Evolutionary conservation across 2,113 vertebrate species (phyloP), one percentile per base, ranked within the genome.

Genomic region (Chloebia gouldiae): DNA sequence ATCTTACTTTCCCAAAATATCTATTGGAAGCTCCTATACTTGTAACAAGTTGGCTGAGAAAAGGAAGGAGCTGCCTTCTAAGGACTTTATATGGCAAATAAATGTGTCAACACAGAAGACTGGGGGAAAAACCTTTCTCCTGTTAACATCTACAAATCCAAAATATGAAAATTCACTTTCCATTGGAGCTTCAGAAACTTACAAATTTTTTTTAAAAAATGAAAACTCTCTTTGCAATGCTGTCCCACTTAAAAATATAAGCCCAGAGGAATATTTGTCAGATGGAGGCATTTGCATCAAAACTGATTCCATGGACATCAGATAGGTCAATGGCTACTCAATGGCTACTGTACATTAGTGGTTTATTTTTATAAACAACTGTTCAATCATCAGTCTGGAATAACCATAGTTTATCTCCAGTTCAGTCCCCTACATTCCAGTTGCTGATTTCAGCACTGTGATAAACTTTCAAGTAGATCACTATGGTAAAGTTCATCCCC

Each of bases 381-480:
- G 10, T 23, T 81, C 72, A 59, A 12, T 47, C 56, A 56, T 20
- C 69, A 45, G 37, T 50, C 77, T 49, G 53, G 13, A 86, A 86
- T 17, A 35, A 64, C 21, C 0, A 0, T 6, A 13, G 17, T 61
- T 88, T 40, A 33, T 35, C 30, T 59, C 56, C 83, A 69, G 13
- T 33, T 76, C 49, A 20, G 42, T 45, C 39, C 18, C 15, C 24
- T 68, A 51, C 22, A 15, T 31, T 88, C 20, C 28, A 44, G 31
- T 53, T 37, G 76, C 17, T 37, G 27, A 56, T 35, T 86, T 51
- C 80, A 81, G 44, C 56, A 22, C 44, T 59, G 24, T 28, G 65
- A 68, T 47, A 54, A 75, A 71, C 16, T 19, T 66, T 12, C 23
- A 66, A 59, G 47, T 40, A 49, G 17, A n/a, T 73, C 27, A 37